Evolutionary conservation across 2,888 invertebrate genomes (phyloP).

Genomic region (Catocala fraxini): DNA sequence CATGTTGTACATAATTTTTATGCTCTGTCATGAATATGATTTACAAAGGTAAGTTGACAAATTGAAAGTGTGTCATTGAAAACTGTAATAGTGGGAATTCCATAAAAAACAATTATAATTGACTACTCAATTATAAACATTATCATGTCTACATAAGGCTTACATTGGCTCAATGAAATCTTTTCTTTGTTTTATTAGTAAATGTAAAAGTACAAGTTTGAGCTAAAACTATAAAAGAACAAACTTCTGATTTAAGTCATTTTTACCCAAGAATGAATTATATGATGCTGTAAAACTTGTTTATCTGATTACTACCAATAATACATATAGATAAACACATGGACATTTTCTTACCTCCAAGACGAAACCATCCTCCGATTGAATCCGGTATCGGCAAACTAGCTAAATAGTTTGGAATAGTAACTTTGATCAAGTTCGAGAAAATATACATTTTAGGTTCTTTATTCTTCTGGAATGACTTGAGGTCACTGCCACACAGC

Average conservation of each 20-base stretch:
- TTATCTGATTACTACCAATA: no score
- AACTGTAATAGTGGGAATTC: constrained; percentile 63
- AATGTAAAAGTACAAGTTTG: constrained; percentile 4
- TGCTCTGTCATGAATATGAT: constrained; percentile 35
- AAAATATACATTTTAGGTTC: constrained; percentile 90
- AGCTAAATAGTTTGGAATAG: constrained; percentile 94
- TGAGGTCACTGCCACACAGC: constrained; percentile 31
- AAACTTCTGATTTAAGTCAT: no score
- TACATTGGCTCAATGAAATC: constrained; percentile 18
- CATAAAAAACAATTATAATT: constrained; percentile 14
- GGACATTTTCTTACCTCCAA: constrained; percentile 89
- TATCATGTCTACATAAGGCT: constrained; percentile 30
- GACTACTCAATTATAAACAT: constrained; percentile 16
- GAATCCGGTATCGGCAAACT: constrained; percentile 94
- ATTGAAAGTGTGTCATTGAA: constrained; percentile 53
- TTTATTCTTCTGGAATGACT: constrained; percentile 14
- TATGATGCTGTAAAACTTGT: no score
- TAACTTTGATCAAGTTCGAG: constrained; percentile 92
- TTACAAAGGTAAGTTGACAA: constrained; percentile 11
- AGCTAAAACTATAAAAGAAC: no score
- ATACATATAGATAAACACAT: background rate
- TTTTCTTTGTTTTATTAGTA: constrained; percentile 17
- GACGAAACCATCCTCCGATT: constrained; percentile 94
- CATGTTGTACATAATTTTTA: constrained; percentile 31
- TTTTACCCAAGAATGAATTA: no score